A percentile compares a stretch with the other conserved stretches of the same genome.
Evolutionary conservation across 2,888 invertebrate species (phyloP).

Genomic region (Drosophila neonasuta): DNA sequence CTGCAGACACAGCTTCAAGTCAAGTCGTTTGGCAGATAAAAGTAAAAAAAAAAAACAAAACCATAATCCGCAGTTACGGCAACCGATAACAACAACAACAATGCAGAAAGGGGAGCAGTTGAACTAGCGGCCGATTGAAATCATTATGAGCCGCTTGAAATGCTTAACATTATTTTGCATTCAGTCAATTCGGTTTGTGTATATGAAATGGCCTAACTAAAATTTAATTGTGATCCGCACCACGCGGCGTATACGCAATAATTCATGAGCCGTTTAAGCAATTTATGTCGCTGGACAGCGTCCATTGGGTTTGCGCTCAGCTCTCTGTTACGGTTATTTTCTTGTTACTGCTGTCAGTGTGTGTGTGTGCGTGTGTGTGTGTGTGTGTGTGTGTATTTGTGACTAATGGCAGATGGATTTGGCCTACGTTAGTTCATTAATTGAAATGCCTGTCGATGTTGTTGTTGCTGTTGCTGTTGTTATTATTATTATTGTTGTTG

Average conservation of each 20-base stretch:
- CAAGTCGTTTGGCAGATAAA: conserved; percentile 43
- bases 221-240: conserved; percentile 62
- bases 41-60: conserved; percentile 23
- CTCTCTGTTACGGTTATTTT: conserved; percentile 40
- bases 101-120: conserved; percentile 34
- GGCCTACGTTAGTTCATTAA: conserved; percentile 66
- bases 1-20: conserved; percentile 52
- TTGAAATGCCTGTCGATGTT: conserved; percentile 56
- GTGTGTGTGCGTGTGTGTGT: not conserved
- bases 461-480: conserved; percentile 39
- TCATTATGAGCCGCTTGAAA: conserved; percentile 57
- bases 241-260: conserved; percentile 73
- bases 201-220: conserved; percentile 59
- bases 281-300: conserved; percentile 60
- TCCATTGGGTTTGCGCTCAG: conserved; percentile 21
- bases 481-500: conserved; percentile 34
- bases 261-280: conserved; percentile 72
- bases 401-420: conserved; percentile 68
- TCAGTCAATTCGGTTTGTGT: conserved; percentile 47
- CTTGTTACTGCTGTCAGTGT: conserved; percentile 4
- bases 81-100: conserved; percentile 37
- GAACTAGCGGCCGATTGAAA: conserved; percentile 64
- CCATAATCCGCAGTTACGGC: conserved; percentile 66
- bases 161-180: conserved; percentile 70
- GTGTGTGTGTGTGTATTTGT: conserved; percentile 35